Conservation (phyloP, 2,888 invertebrate genomes). For the Bruchidius siliquastri region DNA sequence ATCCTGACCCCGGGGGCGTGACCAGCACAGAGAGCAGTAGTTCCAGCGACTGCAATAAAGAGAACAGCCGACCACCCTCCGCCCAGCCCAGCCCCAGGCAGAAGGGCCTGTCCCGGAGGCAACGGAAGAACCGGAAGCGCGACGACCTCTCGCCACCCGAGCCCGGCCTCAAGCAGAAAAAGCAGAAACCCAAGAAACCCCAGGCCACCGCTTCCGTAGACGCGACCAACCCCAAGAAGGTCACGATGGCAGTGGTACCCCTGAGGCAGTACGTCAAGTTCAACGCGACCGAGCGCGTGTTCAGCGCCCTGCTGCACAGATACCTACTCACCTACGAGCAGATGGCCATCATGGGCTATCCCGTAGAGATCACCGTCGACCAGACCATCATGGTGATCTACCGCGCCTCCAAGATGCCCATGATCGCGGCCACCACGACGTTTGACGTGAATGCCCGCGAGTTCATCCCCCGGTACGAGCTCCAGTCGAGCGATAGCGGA, state of each 20-base stretch:
- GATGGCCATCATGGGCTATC: conserved; percentile 66
- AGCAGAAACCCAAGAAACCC: conserved; percentile 15
- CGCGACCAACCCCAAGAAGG: conserved; percentile 7
- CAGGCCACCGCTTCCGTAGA: neutral
- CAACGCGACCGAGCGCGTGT: conserved; percentile 50
- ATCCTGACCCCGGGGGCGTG: conserved; percentile 45
- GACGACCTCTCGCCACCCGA: conserved; percentile 31
- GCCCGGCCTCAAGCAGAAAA: conserved; percentile 22
- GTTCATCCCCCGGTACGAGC: conserved; percentile 52
- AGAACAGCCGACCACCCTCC: conserved; percentile 45
- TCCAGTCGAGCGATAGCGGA: conserved; percentile 23
- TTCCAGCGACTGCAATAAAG: conserved; percentile 36
- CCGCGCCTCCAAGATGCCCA: conserved; percentile 5
- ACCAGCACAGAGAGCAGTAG: conserved; percentile 32
- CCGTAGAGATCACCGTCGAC: conserved; percentile 55
- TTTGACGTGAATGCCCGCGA: conserved; percentile 67
- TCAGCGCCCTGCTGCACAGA: conserved; percentile 56
- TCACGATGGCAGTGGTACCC: conserved; percentile 36
- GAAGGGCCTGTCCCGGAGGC: conserved; percentile 52
- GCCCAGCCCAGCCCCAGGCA: conserved; percentile 47
- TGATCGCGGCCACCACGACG: conserved; percentile 8
- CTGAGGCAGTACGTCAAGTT: conserved; percentile 45
- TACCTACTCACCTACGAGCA: conserved; percentile 60
- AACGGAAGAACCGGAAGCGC: conserved; percentile 49
- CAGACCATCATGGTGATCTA: conserved; percentile 9